Evolutionary conservation across 2,797 vertebrate species (phyloP).

Genomic region (Scolopax rusticola): DNA sequence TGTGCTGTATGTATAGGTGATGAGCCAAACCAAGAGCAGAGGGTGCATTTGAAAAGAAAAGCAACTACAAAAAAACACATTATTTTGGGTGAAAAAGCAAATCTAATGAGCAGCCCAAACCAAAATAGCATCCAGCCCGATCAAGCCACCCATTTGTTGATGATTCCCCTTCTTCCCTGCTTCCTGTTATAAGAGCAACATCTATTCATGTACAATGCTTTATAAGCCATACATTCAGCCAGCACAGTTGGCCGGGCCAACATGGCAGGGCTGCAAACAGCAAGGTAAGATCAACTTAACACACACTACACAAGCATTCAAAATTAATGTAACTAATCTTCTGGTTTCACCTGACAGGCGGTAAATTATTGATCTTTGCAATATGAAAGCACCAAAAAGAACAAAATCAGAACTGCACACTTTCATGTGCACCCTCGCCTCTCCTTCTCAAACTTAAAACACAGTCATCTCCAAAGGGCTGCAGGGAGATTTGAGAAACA

Average conservation of each 20-base stretch:
- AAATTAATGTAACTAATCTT: conserved; percentile 44
- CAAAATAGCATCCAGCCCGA: neutral
- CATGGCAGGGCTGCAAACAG: neutral
- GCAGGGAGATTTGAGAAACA: conserved; percentile 24
- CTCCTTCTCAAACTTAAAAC: conserved; percentile 1
- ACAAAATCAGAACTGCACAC: neutral
- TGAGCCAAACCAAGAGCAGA: neutral
- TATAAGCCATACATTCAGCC: neutral
- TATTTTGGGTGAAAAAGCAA: neutral
- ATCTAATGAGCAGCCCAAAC: neutral
- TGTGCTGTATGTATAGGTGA: accelerated
- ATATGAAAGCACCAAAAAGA: conserved; percentile 20
- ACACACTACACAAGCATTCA: neutral
- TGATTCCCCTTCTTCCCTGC: neutral
- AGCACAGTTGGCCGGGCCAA: neutral
- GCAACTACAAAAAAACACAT: neutral
- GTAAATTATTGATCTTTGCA: conserved; percentile 35
- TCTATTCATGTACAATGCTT: neutral
- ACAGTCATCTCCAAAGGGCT: conserved; percentile 19
- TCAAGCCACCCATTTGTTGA: neutral
- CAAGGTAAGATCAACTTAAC: neutral
- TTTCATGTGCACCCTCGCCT: neutral
- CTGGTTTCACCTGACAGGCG: conserved; percentile 19
- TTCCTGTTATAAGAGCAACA: neutral
- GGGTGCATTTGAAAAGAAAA: neutral